phyloP scores from a whole-genome alignment of 2,888 invertebrate species.

The Mythimna lalbum region DNA sequence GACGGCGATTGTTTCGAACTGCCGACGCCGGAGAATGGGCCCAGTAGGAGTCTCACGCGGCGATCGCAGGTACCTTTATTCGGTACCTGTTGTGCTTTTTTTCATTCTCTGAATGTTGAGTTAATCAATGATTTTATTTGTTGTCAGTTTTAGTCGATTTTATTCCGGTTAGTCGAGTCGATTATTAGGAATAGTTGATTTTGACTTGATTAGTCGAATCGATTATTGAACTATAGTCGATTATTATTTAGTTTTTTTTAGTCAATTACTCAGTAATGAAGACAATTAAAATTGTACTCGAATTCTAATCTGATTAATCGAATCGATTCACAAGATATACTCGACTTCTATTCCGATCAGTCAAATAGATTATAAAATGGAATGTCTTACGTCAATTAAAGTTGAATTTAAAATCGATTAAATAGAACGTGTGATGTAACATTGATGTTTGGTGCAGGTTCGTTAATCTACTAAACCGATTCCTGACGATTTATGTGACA shows the following conservation, averaged over 20 bases:
- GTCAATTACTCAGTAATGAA: too few species aligned
- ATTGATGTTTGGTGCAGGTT: slow-evolving; percentile 56
- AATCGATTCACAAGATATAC: too few species aligned
- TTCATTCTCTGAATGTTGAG: slow-evolving; percentile 23
- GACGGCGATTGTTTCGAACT: slow-evolving; percentile 81
- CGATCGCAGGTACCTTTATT: slow-evolving; percentile 83
- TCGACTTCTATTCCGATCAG: background rate
- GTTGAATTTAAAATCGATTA: slow-evolving; percentile 52
- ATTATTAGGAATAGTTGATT: background rate
- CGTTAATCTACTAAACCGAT: slow-evolving; percentile 52
- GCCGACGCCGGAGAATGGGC: slow-evolving; percentile 74
- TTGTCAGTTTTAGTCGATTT: slow-evolving; percentile 41
- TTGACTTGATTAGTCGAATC: background rate
- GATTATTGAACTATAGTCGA: background rate
- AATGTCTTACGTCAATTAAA: background rate
- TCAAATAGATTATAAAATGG: too few species aligned
- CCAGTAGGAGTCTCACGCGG: slow-evolving; percentile 82
- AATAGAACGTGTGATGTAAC: slow-evolving; percentile 34
- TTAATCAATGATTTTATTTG: background rate
- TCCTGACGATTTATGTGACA: slow-evolving; percentile 23
- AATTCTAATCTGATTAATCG: too few species aligned
- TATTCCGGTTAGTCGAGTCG: background rate
- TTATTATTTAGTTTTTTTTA: background rate
- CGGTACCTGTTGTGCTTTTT: slow-evolving; percentile 66
- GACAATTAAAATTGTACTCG: too few species aligned